Evolutionary conservation across 2,888 invertebrate genomes (phyloP), one percentile per base, ranked within the genome.

Genomic region (Tubulanus polymorphus): DNA sequence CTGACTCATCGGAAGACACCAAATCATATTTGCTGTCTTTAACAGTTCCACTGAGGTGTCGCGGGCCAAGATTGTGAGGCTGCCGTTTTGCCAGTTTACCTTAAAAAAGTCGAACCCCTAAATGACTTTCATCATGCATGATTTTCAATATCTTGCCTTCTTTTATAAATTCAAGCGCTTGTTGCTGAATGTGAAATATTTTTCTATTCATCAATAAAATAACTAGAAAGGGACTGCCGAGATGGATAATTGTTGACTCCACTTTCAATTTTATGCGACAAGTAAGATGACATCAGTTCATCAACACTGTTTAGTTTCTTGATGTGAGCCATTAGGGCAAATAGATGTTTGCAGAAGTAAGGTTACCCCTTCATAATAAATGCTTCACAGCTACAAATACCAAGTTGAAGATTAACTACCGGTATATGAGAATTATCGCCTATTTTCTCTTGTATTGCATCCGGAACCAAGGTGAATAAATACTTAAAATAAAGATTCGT

Each of bases 321-420:
- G n/a, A 12, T 32, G 10, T 32, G 35, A 32, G 30, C 32, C 10
- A 29, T n/a, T 3, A 20, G 18, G 8, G 46, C 48, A 12, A 30
- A 53, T 1, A 32, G 35, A 30, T 32, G 48, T n/a, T 32, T 48
- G 32, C 48, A 48, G 5, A 53, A 20, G 25, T 48, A 53, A 23
- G 53, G 53, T 8, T 53, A 37, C 12, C 53, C 48, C 20, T 48
- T 48, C 8, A 30, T 27, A 32, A 48, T 53, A 32, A 53, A 53
- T 15, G 29, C n/a, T 2, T 18, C 20, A 27, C 53, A 53, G 18
- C 47, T 18, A 23, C 53, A 53, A 28, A 53, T 28, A 18, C 47
- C 28, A 27, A 53, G n/a, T 26, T 27, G 23, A 25, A 48, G n/a
- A 27, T 53, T 53, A 18, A 20, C 18, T 23, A n/a, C n/a, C n/a